Conservation (phyloP, 2,888 invertebrate species). For the Phrixothrix hirtus region DNA sequence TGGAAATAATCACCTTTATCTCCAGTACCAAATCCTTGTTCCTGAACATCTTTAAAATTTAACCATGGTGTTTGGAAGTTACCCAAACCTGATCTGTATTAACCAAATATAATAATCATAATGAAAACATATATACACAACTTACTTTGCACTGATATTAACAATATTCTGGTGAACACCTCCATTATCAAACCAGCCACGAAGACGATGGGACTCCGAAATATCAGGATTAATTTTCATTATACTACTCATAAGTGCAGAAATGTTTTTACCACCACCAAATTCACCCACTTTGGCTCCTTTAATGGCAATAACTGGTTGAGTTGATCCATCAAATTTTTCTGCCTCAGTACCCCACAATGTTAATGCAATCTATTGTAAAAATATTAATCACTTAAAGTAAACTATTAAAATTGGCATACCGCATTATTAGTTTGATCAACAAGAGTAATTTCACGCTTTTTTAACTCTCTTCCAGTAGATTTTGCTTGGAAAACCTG, state of each 20-base stretch:
- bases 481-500: conserved; percentile 71
- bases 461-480: conserved; percentile 82
- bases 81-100: conserved; percentile 32
- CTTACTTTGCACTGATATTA: conserved; percentile 67
- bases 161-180: conserved; percentile 66
- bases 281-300: conserved; percentile 85
- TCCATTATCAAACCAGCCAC: conserved; percentile 90
- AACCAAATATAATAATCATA: conserved; percentile 3
- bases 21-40: conserved; percentile 69
- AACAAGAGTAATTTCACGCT: conserved; percentile 84
- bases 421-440: conserved; percentile 81
- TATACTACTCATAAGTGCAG: conserved; percentile 60
- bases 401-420: conserved; percentile 35
- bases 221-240: conserved; percentile 87
- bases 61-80: conserved; percentile 66
- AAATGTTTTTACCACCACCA: conserved; percentile 76
- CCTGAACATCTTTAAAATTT: conserved; percentile 74
- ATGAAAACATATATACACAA: conserved; percentile 6
- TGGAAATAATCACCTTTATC: conserved; percentile 84
- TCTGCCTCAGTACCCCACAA: conserved; percentile 92
- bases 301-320: conserved; percentile 84
- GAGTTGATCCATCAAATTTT: conserved; percentile 71
- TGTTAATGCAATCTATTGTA: conserved; percentile 71
- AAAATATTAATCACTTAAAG: background rate
- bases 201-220: conserved; percentile 79